These are phyloP conservation scores for Caenorhabditis sp. DNA, from an alignment of 2,888 invertebrate genomes.

Conservation along the genomic window DNA sequence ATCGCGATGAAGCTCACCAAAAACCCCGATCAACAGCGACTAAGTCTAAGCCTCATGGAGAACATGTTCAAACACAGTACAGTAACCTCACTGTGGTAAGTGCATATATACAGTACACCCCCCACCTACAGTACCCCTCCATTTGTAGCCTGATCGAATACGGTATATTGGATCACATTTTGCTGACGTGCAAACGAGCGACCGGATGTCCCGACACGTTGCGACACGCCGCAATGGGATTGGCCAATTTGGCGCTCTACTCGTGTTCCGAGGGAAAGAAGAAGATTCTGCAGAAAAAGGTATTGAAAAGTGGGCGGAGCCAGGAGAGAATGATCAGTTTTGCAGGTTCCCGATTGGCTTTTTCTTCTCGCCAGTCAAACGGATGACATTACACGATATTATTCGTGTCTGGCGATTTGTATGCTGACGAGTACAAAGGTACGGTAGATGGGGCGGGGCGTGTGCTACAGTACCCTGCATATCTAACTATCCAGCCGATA, in stretches of 20 bases:
- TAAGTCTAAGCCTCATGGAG: constrained; percentile 68
- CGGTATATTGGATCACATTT: constrained; percentile 67
- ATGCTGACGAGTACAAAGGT: constrained; percentile 72
- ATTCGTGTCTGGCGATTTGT: constrained; percentile 96
- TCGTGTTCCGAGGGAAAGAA: constrained; percentile 75
- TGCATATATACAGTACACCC: no score
- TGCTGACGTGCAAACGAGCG: constrained; percentile 67
- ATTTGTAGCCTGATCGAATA: constrained; percentile 63
- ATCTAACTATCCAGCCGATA: no score
- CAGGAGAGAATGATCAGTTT: background rate
- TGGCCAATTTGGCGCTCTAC: constrained; percentile 93
- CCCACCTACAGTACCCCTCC: background rate
- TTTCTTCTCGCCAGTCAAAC: constrained; percentile 86
- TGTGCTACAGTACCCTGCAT: no score
- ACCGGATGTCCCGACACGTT: constrained; percentile 58
- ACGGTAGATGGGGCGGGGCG: background rate
- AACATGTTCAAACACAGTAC: constrained; percentile 67
- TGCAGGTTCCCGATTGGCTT: constrained; percentile 79
- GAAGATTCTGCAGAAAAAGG: constrained; percentile 73
- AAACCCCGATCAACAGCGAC: constrained; percentile 67
- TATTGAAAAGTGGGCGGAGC: constrained; percentile 29
- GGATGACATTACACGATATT: constrained; percentile 96
- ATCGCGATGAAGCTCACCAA: constrained; percentile 63
- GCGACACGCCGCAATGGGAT: constrained; percentile 91
- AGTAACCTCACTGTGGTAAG: constrained; percentile 58